These are phyloP conservation scores for Oncorhynchus clarkii DNA, from an alignment of 2,113 vertebrate genomes.

Conservation along the genomic window DNA sequence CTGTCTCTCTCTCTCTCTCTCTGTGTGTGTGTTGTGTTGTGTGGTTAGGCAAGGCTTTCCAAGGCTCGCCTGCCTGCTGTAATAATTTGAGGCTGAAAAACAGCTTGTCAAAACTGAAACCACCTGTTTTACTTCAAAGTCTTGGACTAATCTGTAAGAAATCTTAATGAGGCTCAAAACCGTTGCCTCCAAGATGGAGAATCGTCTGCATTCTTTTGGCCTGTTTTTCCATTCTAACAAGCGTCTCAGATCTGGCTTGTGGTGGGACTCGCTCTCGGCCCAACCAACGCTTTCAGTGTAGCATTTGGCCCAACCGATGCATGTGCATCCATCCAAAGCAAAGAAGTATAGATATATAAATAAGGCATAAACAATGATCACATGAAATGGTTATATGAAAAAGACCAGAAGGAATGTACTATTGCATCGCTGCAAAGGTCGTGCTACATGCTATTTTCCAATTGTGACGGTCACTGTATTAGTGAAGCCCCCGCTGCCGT, in stretches of 20 bases:
- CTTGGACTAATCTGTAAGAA: constrained; percentile 24
- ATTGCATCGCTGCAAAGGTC: too few relatives aligned
- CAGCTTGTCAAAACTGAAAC: constrained; percentile 17
- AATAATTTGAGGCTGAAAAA: constrained; percentile 34
- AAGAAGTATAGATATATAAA: too few relatives aligned
- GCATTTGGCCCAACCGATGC: background rate
- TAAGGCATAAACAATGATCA: background rate
- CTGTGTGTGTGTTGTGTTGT: background rate
- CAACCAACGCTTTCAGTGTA: background rate
- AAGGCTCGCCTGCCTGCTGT: constrained; percentile 17
- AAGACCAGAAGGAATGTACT: too few relatives aligned
- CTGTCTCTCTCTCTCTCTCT: background rate
- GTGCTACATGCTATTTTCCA: too few relatives aligned
- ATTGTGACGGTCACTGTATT: too few relatives aligned
- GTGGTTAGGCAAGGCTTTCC: background rate
- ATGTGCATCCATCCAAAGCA: background rate
- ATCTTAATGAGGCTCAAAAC: constrained; percentile 10
- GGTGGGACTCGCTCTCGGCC: constrained; percentile 20
- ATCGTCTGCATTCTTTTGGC: background rate
- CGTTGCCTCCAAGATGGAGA: constrained; percentile 16
- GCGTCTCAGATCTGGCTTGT: constrained; percentile 23
- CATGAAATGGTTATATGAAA: background rate
- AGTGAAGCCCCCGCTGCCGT: too few relatives aligned
- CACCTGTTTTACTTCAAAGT: background rate
- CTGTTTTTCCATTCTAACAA: constrained; percentile 11